Evolutionary conservation across 2,888 invertebrate species (phyloP).

Genomic region (Tachystola acroxantha): DNA sequence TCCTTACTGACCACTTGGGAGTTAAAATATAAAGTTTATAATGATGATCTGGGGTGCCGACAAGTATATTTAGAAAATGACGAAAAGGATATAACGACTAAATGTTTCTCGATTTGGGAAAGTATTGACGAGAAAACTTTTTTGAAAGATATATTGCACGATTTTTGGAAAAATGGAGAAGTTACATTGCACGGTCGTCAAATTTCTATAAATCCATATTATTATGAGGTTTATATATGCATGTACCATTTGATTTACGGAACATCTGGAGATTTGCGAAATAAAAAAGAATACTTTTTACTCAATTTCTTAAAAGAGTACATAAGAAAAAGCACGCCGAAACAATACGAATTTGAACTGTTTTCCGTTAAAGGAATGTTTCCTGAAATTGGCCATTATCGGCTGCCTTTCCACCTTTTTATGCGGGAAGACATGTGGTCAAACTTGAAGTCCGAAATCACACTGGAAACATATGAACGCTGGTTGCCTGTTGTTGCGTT

Average conservation of each 20-base stretch:
- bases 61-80: constrained; percentile 46
- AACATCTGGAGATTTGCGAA: constrained; percentile 37
- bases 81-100: constrained; percentile 38
- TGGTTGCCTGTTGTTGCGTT: constrained; percentile 65
- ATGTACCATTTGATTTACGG: constrained; percentile 58
- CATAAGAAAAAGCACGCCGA: constrained; percentile 56
- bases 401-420: constrained; percentile 69
- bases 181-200: constrained; percentile 59
- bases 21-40: constrained; percentile 50
- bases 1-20: constrained; percentile 60
- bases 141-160: constrained; percentile 54
- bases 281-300: constrained; percentile 60
- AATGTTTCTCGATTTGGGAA: constrained; percentile 57
- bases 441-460: constrained; percentile 71
- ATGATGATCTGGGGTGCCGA: constrained; percentile 46
- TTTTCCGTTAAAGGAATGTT: constrained; percentile 72
- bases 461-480: constrained; percentile 65
- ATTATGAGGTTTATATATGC: constrained; percentile 66
- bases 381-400: constrained; percentile 68
- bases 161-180: constrained; percentile 73
- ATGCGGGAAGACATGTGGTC: constrained; percentile 72
- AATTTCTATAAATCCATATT: constrained; percentile 67
- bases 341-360: constrained; percentile 69
- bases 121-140: constrained; percentile 60
- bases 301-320: constrained; percentile 66